A percentile compares a stretch with the other conserved stretches of the same genome.
Evolutionary conservation across 2,797 vertebrate species (phyloP).

Genomic region (Enteromius paludinosus): DNA sequence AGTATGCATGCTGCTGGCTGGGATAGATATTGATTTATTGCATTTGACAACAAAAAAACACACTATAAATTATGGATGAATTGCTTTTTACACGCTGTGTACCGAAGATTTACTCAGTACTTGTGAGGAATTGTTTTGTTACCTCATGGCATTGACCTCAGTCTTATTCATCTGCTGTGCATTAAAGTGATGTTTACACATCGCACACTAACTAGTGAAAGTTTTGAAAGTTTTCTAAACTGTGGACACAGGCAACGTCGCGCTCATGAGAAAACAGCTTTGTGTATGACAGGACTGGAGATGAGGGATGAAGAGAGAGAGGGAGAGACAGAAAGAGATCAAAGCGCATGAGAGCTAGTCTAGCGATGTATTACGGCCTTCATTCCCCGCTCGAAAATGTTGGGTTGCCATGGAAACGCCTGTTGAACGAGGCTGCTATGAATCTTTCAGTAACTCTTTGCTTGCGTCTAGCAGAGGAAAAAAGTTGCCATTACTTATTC

Average conservation of each 20-base stretch:
- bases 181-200: constrained; percentile 23
- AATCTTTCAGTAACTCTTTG: constrained; percentile 78
- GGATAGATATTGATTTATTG: constrained; percentile 37
- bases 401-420: constrained; percentile 84
- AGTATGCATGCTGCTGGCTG: constrained; percentile 4
- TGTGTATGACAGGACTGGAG: constrained; percentile 47
- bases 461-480: constrained; percentile 69
- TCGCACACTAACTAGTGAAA: background rate
- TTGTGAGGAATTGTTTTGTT: background rate
- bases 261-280: constrained; percentile 49
- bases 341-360: constrained; percentile 77
- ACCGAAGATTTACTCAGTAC: background rate
- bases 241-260: constrained; percentile 36
- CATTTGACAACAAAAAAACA: constrained; percentile 30
- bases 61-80: constrained; percentile 19
- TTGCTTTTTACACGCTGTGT: background rate
- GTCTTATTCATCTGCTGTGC: background rate
- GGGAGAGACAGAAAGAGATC: constrained; percentile 67
- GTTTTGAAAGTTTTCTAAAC: constrained; percentile 32
- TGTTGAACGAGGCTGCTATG: constrained; percentile 81
- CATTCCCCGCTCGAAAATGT: constrained; percentile 71
- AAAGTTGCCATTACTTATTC: constrained; percentile 70
- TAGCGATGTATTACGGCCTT: constrained; percentile 76
- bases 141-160: background rate
- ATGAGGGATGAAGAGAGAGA: constrained; percentile 39